Conservation (phyloP, 2,888 invertebrate genomes). For the Druceiella hillmani region DNA sequence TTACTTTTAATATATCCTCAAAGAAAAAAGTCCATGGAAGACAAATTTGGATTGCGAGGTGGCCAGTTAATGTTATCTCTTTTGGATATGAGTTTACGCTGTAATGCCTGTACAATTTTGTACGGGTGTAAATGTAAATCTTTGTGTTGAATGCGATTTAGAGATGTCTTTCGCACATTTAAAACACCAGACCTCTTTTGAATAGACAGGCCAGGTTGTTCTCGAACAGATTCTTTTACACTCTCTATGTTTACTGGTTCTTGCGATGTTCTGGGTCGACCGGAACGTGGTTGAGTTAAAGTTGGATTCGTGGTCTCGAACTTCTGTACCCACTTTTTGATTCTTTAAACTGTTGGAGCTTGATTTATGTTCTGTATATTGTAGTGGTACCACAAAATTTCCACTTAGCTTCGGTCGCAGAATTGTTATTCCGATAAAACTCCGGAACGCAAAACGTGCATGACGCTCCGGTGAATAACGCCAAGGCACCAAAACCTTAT, state of each 20-base stretch:
- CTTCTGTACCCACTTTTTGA: conserved; percentile 1
- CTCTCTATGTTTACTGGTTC: conserved; percentile 3
- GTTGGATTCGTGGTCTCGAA: conserved; percentile 2
- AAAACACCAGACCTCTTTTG: conserved; percentile 3
- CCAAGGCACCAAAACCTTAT: conserved; percentile 2
- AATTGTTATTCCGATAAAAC: conserved; percentile 5
- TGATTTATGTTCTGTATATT: conserved; percentile 3
- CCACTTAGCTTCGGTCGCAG: not conserved
- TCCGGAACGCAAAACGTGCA: not conserved
- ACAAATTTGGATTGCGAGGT: no score
- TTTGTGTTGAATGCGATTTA: no score
- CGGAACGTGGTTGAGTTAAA: conserved; percentile 2
- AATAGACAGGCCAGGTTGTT: conserved; percentile 3
- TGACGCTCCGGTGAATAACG: conserved; percentile 1
- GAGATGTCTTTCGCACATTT: no score
- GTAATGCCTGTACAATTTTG: conserved; percentile 4
- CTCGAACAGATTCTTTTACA: conserved; percentile 4
- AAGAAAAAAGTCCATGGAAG: no score
- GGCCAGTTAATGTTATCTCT: no score
- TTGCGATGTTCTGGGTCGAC: conserved; percentile 4
- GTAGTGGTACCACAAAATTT: conserved; percentile 1
- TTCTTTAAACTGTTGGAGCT: conserved; percentile 3
- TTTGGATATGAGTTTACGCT: no score
- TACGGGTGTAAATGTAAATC: conserved; percentile 3
- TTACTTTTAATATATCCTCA: no score